Evolutionary conservation across 2,113 vertebrate genomes (phyloP).

Genomic region (Gnathonemus echidnorhynchus): DNA sequence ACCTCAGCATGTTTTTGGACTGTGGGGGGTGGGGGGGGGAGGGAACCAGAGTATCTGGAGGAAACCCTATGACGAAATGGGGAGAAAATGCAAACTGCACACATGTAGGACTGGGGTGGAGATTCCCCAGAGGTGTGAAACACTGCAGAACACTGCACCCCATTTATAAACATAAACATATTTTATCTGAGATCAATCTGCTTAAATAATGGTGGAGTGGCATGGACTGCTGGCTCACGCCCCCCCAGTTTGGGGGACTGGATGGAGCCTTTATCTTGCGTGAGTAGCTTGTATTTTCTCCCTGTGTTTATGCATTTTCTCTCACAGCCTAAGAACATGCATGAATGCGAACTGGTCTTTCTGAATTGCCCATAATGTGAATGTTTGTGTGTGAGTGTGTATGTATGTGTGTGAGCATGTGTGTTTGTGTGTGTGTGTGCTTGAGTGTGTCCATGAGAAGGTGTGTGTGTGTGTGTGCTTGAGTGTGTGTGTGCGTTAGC

Average conservation of each 20-base stretch:
- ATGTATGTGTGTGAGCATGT: not conserved
- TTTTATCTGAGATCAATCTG: not conserved
- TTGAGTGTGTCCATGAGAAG: not conserved
- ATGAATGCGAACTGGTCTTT: not conserved
- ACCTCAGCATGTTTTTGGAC: not conserved
- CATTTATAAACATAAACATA: not conserved
- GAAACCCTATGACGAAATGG: not conserved
- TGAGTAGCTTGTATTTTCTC: not conserved
- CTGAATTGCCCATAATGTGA: not conserved
- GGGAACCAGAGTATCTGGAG: not conserved
- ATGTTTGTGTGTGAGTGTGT: not conserved
- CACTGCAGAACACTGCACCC: not conserved
- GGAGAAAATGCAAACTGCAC: not conserved
- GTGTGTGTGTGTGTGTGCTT: not conserved
- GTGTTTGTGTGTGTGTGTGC: not conserved
- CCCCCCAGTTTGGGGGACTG: not conserved
- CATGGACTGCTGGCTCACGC: not conserved
- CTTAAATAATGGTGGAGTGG: not conserved
- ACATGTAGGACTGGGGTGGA: not conserved
- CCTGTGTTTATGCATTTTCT: not conserved
- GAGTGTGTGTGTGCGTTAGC: not conserved
- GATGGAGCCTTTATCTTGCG: too few relatives aligned
- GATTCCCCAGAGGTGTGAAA: not conserved
- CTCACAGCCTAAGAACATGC: not conserved
- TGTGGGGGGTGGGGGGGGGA: not conserved